These are phyloP conservation scores for Nebria brevicollis DNA, from an alignment of 2,888 invertebrate genomes.

Conservation along the genomic window DNA sequence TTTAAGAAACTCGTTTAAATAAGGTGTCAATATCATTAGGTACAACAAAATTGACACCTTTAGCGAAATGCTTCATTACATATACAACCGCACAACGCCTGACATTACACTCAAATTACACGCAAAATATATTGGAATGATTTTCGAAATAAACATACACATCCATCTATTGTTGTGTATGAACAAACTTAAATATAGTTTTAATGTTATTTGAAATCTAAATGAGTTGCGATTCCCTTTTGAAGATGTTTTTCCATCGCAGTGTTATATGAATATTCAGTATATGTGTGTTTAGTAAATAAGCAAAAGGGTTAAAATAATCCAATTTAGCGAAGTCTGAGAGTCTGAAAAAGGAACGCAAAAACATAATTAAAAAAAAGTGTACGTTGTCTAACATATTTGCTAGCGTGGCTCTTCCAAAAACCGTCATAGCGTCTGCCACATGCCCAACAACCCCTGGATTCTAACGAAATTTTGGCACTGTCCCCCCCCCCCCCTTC, in stretches of 20 bases:
- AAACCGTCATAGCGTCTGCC: conserved; percentile 38
- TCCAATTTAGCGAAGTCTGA: no score
- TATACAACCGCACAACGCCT: no score
- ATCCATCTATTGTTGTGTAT: no score
- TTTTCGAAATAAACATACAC: not conserved
- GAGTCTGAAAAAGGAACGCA: not conserved
- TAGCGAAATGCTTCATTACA: not conserved
- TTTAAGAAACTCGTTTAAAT: not conserved
- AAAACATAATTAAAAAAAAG: not conserved
- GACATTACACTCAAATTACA: no score
- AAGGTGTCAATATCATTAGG: not conserved
- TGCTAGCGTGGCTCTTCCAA: conserved; percentile 21
- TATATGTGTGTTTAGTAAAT: no score
- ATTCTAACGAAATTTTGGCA: conserved; percentile 43
- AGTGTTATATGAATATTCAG: no score
- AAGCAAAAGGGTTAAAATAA: no score
- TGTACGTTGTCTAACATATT: not conserved
- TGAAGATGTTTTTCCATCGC: no score
- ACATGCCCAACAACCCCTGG: conserved; percentile 41
- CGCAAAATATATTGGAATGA: not conserved
- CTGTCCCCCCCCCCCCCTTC: conserved; percentile 2
- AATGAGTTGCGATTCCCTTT: no score
- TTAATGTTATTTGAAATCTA: no score
- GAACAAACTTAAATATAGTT: no score
- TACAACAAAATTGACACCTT: not conserved